These are phyloP conservation scores for Magallana angulata DNA, from an alignment of 1,140 invertebrate species.

Conservation along the genomic window DNA sequence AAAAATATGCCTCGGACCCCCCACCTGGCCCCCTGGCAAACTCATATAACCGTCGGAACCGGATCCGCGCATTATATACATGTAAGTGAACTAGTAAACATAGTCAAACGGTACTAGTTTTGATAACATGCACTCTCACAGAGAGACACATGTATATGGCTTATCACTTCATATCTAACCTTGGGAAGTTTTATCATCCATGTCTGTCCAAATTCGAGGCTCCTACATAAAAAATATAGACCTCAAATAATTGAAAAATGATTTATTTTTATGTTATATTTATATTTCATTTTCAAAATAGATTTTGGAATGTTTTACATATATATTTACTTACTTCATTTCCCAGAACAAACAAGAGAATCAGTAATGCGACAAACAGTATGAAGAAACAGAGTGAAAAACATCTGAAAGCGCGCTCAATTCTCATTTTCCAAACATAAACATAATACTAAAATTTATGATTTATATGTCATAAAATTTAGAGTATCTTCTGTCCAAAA, in stretches of 20 bases:
- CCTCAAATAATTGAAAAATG: not conserved
- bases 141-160: too few species aligned
- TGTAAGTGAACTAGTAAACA: too few species aligned
- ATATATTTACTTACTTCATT: not conserved
- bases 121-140: too few species aligned
- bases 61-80: too few species aligned
- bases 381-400: not conserved
- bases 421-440: not conserved
- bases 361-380: constrained; percentile 20
- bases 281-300: not conserved
- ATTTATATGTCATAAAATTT: not conserved
- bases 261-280: not conserved
- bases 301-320: too few species aligned
- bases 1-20: too few species aligned
- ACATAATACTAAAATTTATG: not conserved
- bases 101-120: too few species aligned
- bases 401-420: not conserved
- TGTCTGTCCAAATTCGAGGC: too few species aligned
- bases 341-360: not conserved
- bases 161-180: not conserved
- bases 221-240: not conserved
- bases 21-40: too few species aligned
- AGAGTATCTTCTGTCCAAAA: not conserved
- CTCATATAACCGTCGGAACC: too few species aligned
- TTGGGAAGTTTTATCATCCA: not conserved